Percentiles rank a stretch among this genome's conserved stretches.
phyloP scores from a whole-genome alignment of 2,797 vertebrate species.

The Babyrousa celebensis region DNA sequence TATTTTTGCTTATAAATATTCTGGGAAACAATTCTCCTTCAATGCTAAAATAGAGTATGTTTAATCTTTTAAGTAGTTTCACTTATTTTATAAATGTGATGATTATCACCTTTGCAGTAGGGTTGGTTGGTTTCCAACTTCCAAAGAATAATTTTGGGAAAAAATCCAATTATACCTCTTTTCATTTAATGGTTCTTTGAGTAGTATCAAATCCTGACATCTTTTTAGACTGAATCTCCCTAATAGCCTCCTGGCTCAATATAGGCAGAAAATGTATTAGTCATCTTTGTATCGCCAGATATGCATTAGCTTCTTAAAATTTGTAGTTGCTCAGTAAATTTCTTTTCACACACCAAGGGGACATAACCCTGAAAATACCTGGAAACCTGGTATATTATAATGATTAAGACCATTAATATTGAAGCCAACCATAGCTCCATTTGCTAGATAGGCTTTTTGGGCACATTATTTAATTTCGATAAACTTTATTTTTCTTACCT shows the following conservation, averaged over 20 bases:
- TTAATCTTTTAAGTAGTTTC: not conserved
- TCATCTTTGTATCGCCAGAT: not conserved
- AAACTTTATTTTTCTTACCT: not conserved
- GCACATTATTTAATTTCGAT: conserved; percentile 16
- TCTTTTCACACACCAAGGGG: not conserved
- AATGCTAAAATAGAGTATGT: not conserved
- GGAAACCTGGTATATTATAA: not conserved
- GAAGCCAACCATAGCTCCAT: not conserved
- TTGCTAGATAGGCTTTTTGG: not conserved
- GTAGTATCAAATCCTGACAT: not conserved
- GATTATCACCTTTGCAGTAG: not conserved
- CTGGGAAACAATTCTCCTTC: conserved; percentile 6
- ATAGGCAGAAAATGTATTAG: not conserved
- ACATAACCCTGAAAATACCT: not conserved
- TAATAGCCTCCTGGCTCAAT: not conserved
- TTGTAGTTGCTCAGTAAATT: not conserved
- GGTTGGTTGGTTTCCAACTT: not conserved
- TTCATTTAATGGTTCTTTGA: conserved; percentile 41
- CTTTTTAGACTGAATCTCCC: conserved; percentile 38
- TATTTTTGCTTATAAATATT: not conserved
- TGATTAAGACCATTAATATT: not conserved
- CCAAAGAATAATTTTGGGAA: conserved; percentile 21
- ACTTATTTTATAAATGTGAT: not conserved
- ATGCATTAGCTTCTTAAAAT: not conserved
- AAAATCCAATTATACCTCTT: not conserved